A percentile compares a stretch with the other conserved stretches of the same genome.
Conservation (phyloP, 2,888 invertebrate genomes). For the Noctuana brunneofusca region DNA sequence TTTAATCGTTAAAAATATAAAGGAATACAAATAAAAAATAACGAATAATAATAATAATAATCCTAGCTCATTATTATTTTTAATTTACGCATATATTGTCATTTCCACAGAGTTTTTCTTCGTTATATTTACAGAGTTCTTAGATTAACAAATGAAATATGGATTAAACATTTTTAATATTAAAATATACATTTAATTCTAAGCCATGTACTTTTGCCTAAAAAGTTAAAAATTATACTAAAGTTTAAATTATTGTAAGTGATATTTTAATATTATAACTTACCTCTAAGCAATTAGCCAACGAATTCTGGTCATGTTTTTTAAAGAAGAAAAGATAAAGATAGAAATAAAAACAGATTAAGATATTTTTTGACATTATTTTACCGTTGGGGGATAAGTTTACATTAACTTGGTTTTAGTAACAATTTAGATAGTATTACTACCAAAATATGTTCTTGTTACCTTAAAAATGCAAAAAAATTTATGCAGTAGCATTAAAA, state of each 20-base stretch:
- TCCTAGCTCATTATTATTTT: conserved; percentile 35
- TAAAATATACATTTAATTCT: conserved; percentile 34
- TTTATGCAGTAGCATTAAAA: too few relatives aligned
- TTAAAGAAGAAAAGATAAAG: background rate
- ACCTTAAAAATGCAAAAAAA: too few relatives aligned
- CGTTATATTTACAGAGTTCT: conserved; percentile 35
- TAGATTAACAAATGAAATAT: conserved; percentile 41
- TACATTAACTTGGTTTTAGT: background rate
- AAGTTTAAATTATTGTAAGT: background rate
- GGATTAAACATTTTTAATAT: conserved; percentile 34
- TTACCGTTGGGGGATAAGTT: background rate
- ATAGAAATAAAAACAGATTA: background rate
- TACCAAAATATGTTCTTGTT: too few relatives aligned
- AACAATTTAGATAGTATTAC: background rate
- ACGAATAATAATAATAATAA: conserved; percentile 16
- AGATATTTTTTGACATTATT: background rate
- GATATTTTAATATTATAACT: background rate
- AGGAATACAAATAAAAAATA: conserved; percentile 39
- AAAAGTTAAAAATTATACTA: background rate
- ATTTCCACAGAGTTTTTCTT: conserved; percentile 57
- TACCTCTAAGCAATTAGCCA: conserved; percentile 40
- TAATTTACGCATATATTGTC: conserved; percentile 60
- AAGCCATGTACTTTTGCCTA: conserved; percentile 11
- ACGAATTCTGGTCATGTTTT: conserved; percentile 43
- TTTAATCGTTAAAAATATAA: conserved; percentile 42